Conservation (phyloP, 2,797 vertebrate species). For the Fistularia tabacaria region DNA sequence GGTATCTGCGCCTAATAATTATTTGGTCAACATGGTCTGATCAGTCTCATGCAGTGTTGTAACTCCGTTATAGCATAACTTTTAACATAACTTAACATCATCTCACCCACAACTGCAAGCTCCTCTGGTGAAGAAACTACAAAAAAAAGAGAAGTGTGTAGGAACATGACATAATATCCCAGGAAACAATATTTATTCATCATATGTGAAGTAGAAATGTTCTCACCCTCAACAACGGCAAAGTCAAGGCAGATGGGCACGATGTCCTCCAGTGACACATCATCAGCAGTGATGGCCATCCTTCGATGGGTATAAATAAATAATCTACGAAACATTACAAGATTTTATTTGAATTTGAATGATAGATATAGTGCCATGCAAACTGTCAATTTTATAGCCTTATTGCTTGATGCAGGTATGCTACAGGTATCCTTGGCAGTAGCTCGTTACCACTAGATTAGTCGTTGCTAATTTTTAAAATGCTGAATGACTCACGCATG, state of each 20-base stretch:
- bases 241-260: constrained; percentile 83
- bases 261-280: constrained; percentile 85
- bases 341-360: too few relatives aligned
- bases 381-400: too few relatives aligned
- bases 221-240: constrained; percentile 84
- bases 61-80: background rate
- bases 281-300: constrained; percentile 90
- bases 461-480: background rate
- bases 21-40: background rate
- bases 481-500: constrained; percentile 73
- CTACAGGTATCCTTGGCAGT: background rate
- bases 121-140: constrained; percentile 77
- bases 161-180: background rate
- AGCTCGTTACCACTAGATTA: background rate
- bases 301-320: constrained; percentile 87
- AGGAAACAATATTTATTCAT: background rate
- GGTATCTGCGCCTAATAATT: constrained; percentile 82
- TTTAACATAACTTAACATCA: background rate
- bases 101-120: constrained; percentile 77
- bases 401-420: too few relatives aligned
- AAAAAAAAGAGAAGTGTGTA: constrained; percentile 8
- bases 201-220: too few relatives aligned
- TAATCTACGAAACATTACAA: constrained; percentile 68
- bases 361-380: too few relatives aligned
- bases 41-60: background rate